Evolutionary conservation across 2,797 vertebrate species (phyloP).

Genomic region (Strix occidentalis): DNA sequence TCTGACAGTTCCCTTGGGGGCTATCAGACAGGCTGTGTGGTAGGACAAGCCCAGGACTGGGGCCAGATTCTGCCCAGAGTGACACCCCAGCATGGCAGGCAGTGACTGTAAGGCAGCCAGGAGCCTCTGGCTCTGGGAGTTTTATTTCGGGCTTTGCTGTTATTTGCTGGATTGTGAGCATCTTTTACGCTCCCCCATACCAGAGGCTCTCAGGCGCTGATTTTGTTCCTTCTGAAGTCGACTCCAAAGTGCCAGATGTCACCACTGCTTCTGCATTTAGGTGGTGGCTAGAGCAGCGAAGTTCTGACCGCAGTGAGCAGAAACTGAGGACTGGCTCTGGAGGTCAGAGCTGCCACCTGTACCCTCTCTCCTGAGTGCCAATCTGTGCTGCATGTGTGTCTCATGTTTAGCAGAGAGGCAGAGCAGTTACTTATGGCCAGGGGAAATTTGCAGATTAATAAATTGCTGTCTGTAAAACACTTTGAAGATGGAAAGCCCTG

Average conservation of each 20-base stretch:
- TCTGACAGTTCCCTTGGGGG: neutral
- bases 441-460: conserved; percentile 52
- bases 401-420: neutral
- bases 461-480: conserved; percentile 53
- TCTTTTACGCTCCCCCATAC: neutral
- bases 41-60: neutral
- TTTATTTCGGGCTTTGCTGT: neutral
- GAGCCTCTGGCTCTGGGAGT: neutral
- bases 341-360: neutral
- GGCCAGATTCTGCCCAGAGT: neutral
- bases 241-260: neutral
- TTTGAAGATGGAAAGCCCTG: conserved; percentile 54
- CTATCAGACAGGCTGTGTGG: neutral
- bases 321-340: neutral
- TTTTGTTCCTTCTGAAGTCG: neutral
- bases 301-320: neutral
- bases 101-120: neutral
- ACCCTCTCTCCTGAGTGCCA: neutral
- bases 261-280: neutral
- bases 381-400: neutral
- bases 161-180: neutral
- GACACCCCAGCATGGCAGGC: neutral
- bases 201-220: neutral
- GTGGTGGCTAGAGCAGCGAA: neutral
- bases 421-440: conserved; percentile 41